Evolutionary conservation across 2,888 invertebrate genomes (phyloP), one percentile per base, ranked within the genome.

Genomic region (Chesias legatella): DNA sequence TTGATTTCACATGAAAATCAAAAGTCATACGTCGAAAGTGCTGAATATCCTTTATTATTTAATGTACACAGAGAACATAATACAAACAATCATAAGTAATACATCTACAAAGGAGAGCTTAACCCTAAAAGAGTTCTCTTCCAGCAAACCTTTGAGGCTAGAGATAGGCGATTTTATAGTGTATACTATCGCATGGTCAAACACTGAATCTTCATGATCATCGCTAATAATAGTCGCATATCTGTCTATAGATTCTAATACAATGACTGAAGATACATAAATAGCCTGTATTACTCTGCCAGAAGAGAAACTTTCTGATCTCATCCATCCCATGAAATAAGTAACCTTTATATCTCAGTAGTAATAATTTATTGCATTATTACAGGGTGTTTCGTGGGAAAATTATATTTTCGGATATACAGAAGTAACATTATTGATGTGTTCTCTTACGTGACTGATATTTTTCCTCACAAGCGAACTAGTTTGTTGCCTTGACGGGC

Each of bases 401-500:
- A 33, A 28, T 33, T 17, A 39, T 28, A 28, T 6, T 29, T 27
- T 32, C 21, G 6, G 27, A 17, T 36, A 10, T 24, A 17, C 11
- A 29, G 23, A 25, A 37, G 27, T 13, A 7, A 20, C 7, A 10
- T 20, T 8, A 7, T 13, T 34, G 27, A 33, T 40, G 34, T 35
- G 42, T 36, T 43, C 31, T 11, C 36, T 67, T 69, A 70, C 67
- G 58, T 63, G 62, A 68, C 64, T 63, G 67, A 70, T 70, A 73
- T 66, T 61, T 66, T 61, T 56, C 46, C 60, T 51, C 52, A 54
- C 68, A 63, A 67, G 67, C 55, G 58, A 71, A 66, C 62, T 66
- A 65, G 73, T 74, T 58, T 62, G 62, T 60, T 63, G 56, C 56
- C 63, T 67, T 64, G 73, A 65, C 64, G 67, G 58, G 62, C 66